These are phyloP conservation scores for Strigops habroptila DNA, from an alignment of 2,113 vertebrate genomes.

Conservation along the genomic window DNA sequence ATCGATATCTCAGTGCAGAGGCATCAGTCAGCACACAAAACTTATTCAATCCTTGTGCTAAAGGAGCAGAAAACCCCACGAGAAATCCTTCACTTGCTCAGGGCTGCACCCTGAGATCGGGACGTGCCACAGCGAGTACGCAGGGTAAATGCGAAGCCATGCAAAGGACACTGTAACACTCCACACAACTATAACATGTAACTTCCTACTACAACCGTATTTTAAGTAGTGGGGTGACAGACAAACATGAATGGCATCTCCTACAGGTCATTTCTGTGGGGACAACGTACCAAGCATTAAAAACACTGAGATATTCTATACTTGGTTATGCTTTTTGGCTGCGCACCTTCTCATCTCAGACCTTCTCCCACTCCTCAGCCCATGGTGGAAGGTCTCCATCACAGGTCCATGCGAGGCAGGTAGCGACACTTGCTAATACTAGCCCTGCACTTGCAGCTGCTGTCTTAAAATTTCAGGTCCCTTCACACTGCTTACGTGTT, in stretches of 20 bases:
- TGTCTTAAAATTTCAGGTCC: background rate
- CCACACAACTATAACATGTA: background rate
- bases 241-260: background rate
- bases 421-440: too few relatives aligned
- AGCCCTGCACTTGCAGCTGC: background rate
- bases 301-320: background rate
- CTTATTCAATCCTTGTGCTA: background rate
- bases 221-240: background rate
- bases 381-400: background rate
- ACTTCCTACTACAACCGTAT: background rate
- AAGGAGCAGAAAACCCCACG: background rate
- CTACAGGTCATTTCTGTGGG: background rate
- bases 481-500: background rate
- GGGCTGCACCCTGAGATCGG: background rate
- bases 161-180: background rate
- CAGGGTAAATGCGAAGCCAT: accelerated
- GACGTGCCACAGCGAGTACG: background rate
- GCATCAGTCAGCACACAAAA: constrained; percentile 18
- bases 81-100: background rate
- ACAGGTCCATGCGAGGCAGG: accelerated
- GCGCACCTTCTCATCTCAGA: background rate
- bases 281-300: background rate
- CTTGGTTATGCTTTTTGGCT: background rate
- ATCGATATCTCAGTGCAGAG: constrained; percentile 29
- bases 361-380: background rate